A percentile compares a stretch with the other conserved stretches of the same genome.
Conservation (phyloP, 1,140 invertebrate genomes). For the Saccostrea echinata region DNA sequence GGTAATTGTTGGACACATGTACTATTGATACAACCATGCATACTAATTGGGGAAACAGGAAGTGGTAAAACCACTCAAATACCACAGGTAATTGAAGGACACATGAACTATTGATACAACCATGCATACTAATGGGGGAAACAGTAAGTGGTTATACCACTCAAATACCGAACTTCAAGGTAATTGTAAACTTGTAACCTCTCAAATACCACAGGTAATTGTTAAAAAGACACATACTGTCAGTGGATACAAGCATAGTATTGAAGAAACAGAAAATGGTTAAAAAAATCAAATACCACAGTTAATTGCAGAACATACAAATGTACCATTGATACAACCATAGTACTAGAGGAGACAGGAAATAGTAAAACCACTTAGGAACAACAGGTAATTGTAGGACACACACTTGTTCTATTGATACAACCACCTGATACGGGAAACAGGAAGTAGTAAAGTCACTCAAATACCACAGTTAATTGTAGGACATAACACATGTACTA, state of each 20-base stretch:
- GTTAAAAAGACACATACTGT: no score
- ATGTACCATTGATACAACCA: constrained; percentile 62
- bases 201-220: no score
- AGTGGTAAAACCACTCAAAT: constrained; percentile 95
- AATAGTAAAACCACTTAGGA: constrained; percentile 95
- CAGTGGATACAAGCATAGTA: no score
- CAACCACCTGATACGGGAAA: constrained; percentile 82
- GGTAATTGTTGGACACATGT: constrained; percentile 73
- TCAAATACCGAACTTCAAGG: no score
- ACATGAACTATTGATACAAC: no score
- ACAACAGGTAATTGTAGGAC: no score
- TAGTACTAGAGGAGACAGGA: constrained; percentile 94
- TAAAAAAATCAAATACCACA: no score
- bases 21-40: no score
- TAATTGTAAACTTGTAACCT: no score
- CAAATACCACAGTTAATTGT: constrained; percentile 88
- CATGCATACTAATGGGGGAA: constrained; percentile 94
- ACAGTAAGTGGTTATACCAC: constrained; percentile 95
- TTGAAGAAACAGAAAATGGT: constrained; percentile 77
- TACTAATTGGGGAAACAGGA: constrained; percentile 93
- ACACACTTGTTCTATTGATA: no score
- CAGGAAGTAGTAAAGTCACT: constrained; percentile 94
- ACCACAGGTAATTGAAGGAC: constrained; percentile 83
- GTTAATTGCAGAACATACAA: no score
- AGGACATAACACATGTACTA: no score